A percentile compares a stretch with the other conserved stretches of the same genome.
These are phyloP conservation scores for Megalops cyprinoides DNA, from an alignment of 2,797 vertebrate genomes.

Conservation along the genomic window DNA sequence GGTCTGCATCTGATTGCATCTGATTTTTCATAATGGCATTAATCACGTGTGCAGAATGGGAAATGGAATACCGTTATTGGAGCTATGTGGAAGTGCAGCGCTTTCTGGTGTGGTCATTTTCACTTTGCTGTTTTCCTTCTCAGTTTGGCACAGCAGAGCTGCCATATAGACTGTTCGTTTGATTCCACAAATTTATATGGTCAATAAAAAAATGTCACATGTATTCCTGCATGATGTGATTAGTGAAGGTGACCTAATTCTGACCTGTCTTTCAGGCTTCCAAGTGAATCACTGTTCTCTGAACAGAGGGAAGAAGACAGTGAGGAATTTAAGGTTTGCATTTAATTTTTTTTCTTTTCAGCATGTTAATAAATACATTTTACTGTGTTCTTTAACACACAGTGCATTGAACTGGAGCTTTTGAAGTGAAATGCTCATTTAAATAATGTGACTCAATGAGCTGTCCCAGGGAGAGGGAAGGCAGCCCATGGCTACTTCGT, in stretches of 20 bases:
- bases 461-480: neutral
- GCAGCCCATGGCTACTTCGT: neutral
- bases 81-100: too few species aligned
- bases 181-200: too few species aligned
- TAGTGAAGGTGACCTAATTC: neutral
- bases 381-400: neutral
- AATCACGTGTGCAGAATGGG: too few species aligned
- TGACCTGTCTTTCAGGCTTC: constrained; percentile 23
- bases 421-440: neutral
- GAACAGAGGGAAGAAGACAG: constrained; percentile 5
- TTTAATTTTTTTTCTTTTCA: neutral
- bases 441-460: constrained; percentile 23
- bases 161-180: neutral
- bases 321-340: constrained; percentile 33
- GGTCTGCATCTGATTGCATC: too few species aligned
- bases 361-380: neutral
- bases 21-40: too few species aligned
- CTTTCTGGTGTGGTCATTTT: too few species aligned
- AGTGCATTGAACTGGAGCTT: neutral
- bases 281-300: constrained; percentile 9
- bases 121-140: neutral
- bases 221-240: neutral
- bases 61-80: too few species aligned
- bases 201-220: neutral
- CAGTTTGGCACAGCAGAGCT: neutral